Conservation (phyloP, 2,113 vertebrate genomes). For the Danionella cerebrum region DNA sequence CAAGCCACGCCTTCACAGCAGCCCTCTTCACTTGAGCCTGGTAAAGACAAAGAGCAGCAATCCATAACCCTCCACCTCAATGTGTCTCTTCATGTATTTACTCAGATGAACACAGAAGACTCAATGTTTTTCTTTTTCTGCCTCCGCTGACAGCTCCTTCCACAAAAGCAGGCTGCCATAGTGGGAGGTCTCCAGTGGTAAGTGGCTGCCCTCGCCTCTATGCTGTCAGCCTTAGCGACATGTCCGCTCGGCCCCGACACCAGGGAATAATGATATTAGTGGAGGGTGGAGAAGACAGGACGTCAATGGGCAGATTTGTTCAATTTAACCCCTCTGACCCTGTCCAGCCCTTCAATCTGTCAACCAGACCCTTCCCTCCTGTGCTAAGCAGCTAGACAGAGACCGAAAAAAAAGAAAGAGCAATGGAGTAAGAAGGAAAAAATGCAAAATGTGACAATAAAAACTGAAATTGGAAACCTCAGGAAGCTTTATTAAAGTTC, state of each 20-base stretch:
- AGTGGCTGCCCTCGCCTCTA: slow-evolving; percentile 29
- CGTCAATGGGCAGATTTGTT: slow-evolving; percentile 58
- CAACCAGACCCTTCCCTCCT: slow-evolving; percentile 34
- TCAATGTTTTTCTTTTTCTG: slow-evolving; percentile 36
- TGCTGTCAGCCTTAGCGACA: slow-evolving; percentile 41
- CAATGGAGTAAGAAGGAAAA: no score
- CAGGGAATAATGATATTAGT: slow-evolving; percentile 50
- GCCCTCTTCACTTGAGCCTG: background rate
- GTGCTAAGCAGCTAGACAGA: slow-evolving; percentile 20
- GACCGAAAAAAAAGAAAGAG: background rate
- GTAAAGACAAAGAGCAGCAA: background rate
- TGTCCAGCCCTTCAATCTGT: slow-evolving; percentile 34
- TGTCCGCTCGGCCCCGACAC: slow-evolving; percentile 36
- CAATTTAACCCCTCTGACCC: slow-evolving; percentile 56
- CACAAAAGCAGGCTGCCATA: slow-evolving; percentile 35
- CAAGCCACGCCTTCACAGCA: background rate
- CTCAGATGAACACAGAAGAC: slow-evolving; percentile 26
- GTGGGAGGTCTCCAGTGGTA: slow-evolving; percentile 42
- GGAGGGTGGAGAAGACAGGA: slow-evolving; percentile 50
- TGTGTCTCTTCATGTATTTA: slow-evolving; percentile 12
- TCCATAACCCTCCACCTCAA: background rate
- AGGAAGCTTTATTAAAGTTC: no score
- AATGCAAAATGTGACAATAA: background rate
- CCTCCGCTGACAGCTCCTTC: slow-evolving; percentile 29
- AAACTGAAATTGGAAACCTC: background rate